Percentiles rank a stretch among this genome's conserved stretches.
Conservation (phyloP, 1,140 invertebrate species). For the Archivesica marissinica region DNA sequence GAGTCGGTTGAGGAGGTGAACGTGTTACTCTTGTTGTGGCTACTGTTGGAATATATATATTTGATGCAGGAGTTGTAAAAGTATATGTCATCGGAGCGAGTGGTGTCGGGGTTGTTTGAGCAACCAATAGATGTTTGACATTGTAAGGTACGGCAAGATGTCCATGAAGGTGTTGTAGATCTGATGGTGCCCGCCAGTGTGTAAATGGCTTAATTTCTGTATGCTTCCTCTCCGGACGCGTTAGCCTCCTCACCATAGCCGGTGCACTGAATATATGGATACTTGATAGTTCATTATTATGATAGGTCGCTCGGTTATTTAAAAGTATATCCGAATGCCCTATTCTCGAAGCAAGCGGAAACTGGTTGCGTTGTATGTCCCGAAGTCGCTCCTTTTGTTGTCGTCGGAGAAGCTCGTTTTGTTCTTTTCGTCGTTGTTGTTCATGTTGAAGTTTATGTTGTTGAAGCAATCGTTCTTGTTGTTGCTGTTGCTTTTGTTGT, state of each 20-base stretch:
- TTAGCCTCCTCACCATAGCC: background rate
- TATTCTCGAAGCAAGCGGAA: slow-evolving; percentile 3
- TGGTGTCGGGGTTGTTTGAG: background rate
- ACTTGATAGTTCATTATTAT: background rate
- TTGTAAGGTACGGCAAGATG: slow-evolving; percentile 34
- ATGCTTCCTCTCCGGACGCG: background rate
- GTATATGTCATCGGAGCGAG: background rate
- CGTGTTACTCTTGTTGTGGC: background rate
- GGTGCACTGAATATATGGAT: slow-evolving; percentile 30
- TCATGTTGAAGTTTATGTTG: background rate
- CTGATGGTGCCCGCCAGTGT: slow-evolving; percentile 22
- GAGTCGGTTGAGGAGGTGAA: background rate
- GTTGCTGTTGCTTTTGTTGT: background rate
- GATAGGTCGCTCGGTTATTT: background rate
- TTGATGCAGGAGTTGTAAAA: background rate
- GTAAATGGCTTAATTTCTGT: background rate
- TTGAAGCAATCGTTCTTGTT: background rate
- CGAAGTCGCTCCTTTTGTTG: background rate
- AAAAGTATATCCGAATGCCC: background rate
- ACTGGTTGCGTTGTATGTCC: background rate
- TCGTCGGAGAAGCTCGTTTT: background rate
- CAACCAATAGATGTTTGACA: background rate
- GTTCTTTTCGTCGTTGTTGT: slow-evolving; percentile 13
- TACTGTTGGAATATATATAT: background rate
- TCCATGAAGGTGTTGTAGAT: background rate